Evolutionary conservation across 1,140 invertebrate genomes (phyloP), one percentile per base, ranked within the genome.

Genomic region (Drosophila biarmipes): DNA sequence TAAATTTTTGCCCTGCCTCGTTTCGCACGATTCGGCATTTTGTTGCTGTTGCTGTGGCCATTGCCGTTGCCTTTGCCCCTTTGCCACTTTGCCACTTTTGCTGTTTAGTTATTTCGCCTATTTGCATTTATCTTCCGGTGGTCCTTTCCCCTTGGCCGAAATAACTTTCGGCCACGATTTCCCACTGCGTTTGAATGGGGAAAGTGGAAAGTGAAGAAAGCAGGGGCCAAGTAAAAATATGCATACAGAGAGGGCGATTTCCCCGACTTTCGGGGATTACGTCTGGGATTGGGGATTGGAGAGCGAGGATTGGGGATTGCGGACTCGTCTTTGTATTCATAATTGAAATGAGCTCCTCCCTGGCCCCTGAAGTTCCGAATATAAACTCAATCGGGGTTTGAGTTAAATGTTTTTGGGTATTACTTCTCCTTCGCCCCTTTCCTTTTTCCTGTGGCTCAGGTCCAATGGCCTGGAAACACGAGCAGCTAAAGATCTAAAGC

Each of bases 21-120:
- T 61, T 80, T 69, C 57, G 63, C 78, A 73, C 59, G 78, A 80
- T 59, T 78, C 73, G 73, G 57, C 73, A 73, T 81, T 82, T 78
- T 67, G 43, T 57, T 72, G 61, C 15, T 58, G 21, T 12, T 15
- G 29, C 19, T n/a, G 11, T 24, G 37, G 56, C 61, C 37, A 15
- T 6, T 43, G 19, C 42, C 42, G 10, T n/a, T n/a, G n/a, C n/a
- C 17, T 74, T 73, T 57, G 45, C 55, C 62, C n/a, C 37, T 38
- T 6, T 43, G 19, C 42, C 42, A 17, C 17, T 74, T 73, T 57
- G 45, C 55, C 62, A 58, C 69, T 43, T 59, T 72, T 56, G 38
- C 54, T 73, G 73, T 61, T 75, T 80, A 80, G 77, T 80, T 80
- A 63, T 78, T 82, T 81, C 68, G 79, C 67, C 57, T 68, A 81